Conservation (phyloP, 2,113 vertebrate genomes). For the Muntiacus reevesi region DNA sequence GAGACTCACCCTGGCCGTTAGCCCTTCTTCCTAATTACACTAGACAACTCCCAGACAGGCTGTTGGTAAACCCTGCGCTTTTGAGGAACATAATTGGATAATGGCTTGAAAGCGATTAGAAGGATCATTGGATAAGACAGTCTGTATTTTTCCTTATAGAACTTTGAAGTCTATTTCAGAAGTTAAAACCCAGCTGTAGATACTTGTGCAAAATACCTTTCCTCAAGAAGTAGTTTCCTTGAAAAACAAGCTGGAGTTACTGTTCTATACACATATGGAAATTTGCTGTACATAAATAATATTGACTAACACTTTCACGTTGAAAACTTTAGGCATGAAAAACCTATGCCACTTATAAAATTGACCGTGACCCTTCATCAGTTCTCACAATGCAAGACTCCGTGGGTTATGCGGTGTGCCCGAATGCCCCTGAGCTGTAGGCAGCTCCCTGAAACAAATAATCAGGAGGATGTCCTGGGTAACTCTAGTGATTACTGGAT, state of each 20-base stretch:
- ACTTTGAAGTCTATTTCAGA: background rate
- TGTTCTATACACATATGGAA: background rate
- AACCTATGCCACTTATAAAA: background rate
- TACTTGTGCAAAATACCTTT: background rate
- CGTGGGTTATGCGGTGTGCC: background rate
- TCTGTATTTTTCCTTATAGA: background rate
- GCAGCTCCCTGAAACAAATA: background rate
- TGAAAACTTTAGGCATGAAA: background rate
- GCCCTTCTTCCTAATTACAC: background rate
- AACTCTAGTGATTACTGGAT: background rate
- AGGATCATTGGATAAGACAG: background rate
- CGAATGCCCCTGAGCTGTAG: background rate
- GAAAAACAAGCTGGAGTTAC: background rate
- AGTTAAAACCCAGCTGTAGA: background rate
- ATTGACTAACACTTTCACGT: background rate
- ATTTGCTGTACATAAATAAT: background rate
- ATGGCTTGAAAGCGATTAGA: background rate
- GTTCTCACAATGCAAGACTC: background rate
- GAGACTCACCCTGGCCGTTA: background rate
- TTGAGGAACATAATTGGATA: background rate
- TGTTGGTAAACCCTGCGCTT: background rate
- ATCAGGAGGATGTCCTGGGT: background rate
- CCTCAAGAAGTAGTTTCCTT: background rate
- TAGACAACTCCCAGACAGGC: background rate
- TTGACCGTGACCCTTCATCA: background rate